phyloP scores from a whole-genome alignment of 2,797 vertebrate genomes.

The Xerus rutilus region DNA sequence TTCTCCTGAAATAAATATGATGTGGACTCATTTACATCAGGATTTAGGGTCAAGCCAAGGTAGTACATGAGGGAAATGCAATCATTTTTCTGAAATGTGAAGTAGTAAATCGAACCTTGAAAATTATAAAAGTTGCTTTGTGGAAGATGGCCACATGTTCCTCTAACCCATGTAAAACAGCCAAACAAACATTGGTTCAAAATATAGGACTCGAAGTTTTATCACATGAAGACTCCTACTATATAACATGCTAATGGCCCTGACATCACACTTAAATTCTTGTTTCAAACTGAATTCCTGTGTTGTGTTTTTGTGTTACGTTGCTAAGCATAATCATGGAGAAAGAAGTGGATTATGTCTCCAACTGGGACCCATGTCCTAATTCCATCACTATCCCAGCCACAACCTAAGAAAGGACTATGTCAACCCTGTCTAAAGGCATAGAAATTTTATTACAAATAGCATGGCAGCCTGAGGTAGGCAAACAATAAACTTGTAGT shows the following conservation, averaged over 20 bases:
- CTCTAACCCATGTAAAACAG: background rate
- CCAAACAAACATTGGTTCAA: background rate
- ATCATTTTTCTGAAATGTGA: background rate
- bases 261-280: background rate
- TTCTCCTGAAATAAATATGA: background rate
- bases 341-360: background rate
- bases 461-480: background rate
- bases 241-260: background rate
- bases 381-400: background rate
- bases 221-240: background rate
- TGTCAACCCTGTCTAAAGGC: background rate
- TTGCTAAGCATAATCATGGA: background rate
- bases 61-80: background rate
- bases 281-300: background rate
- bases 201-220: background rate
- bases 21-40: background rate
- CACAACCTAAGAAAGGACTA: background rate
- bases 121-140: slow-evolving; percentile 2
- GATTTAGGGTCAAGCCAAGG: slow-evolving; percentile 19
- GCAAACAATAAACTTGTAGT: background rate
- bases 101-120: background rate
- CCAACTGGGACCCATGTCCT: background rate
- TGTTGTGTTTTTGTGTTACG: background rate
- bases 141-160: background rate
- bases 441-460: background rate